Conservation (phyloP, 2,888 invertebrate genomes). For the Callyntrura guangdongensis region DNA sequence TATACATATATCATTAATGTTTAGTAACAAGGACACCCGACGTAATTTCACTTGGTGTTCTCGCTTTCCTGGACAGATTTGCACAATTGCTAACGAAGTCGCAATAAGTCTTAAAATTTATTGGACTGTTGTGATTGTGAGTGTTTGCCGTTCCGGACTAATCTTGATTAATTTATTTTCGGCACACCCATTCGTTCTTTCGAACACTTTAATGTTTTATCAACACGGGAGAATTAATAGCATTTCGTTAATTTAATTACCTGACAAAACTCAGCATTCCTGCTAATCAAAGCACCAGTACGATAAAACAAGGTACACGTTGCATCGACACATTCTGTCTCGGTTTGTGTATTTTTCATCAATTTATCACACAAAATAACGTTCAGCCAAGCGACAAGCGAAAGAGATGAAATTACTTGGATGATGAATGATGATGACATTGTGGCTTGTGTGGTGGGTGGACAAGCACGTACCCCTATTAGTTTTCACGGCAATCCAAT, state of each 20-base stretch:
- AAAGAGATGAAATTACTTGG: too few relatives aligned
- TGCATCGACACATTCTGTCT: too few relatives aligned
- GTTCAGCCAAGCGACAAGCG: too few relatives aligned
- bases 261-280: background rate
- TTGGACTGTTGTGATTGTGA: background rate
- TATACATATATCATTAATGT: background rate
- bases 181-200: background rate
- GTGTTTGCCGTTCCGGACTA: background rate
- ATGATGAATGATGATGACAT: background rate
- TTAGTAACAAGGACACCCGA: background rate
- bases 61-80: background rate
- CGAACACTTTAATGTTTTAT: background rate
- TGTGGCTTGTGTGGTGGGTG: background rate
- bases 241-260: slow-evolving; percentile 11
- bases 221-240: background rate
- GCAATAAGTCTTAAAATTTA: background rate
- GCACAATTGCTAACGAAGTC: too few relatives aligned
- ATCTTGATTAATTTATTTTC: background rate
- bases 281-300: too few relatives aligned
- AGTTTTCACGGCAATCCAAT: background rate
- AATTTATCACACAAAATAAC: too few relatives aligned
- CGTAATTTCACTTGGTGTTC: slow-evolving; percentile 15
- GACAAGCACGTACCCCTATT: background rate
- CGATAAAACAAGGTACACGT: too few relatives aligned
- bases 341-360: too few relatives aligned